Base-by-base conservation (phyloP, 2,888 invertebrate species). In the Hermodice carunculata region DNA sequence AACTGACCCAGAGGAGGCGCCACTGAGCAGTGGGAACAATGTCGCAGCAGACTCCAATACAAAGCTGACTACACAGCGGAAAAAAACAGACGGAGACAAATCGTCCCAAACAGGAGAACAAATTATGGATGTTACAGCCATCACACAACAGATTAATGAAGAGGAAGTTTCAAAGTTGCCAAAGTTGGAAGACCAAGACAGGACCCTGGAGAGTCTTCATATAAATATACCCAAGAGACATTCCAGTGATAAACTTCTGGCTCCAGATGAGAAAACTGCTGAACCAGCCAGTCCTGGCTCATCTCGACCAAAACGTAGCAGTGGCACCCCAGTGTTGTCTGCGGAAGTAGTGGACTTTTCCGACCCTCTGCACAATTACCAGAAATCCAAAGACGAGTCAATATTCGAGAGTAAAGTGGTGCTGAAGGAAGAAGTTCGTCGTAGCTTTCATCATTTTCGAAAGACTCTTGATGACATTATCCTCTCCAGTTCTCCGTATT, bases 401-500 rank as follows among this genome's bases (percentile, higher is more conserved):
- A 83, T 84, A 24, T 83, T 84, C 26, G 40, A 44, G 11, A 76
- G 74, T 43, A 68, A 70, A 8, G 57, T 73, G 28, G 63, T 69
- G 1, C 64, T 81, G 5, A 69, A 74, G 60, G 78, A 80, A 67
- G 76, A 76, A n/a, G 76, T 72, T 32, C 71, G 71, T 37, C 71
- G 71, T 61, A 69, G 58, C 91, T 92, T 0, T 90, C 92, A 0
- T 64, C 76, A 42, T 46, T 93, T 93, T 80, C 89, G 93, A 80
- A 91, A 93, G 87, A 92, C 91, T 0, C 85, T 94, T 8, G 91
- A 91, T 71, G 92, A 92, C 60, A 90, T 91, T 0, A 88, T 92
- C 52, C 78, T 95, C 2, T 94, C 94, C 0, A 91, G 94, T 69
- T 97, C 97, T 0, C 97, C 98, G 0, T 94, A 92, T 83, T 88